Percentiles rank a stretch among this genome's conserved stretches.
phyloP scores from a whole-genome alignment of 1,140 invertebrate species.

The Cheumatopsyche charites region DNA sequence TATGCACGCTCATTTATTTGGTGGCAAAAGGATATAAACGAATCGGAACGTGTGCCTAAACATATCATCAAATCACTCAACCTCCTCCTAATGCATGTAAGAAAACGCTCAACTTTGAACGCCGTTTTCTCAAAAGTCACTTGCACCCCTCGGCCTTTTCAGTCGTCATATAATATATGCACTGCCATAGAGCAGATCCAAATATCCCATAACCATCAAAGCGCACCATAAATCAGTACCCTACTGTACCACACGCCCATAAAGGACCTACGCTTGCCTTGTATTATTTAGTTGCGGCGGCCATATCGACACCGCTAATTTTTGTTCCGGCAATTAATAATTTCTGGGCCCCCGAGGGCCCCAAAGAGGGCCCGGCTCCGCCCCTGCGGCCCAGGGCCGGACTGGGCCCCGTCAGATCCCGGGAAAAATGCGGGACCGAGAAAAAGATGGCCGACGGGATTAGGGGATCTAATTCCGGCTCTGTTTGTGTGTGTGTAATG shows the following conservation, averaged over 20 bases:
- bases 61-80: too few relatives aligned
- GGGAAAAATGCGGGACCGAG: slow-evolving; percentile 37
- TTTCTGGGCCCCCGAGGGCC: slow-evolving; percentile 12
- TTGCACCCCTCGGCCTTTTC: too few relatives aligned
- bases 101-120: too few relatives aligned
- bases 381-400: slow-evolving; percentile 50
- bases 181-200: too few relatives aligned
- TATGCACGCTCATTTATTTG: too few relatives aligned
- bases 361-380: slow-evolving; percentile 30
- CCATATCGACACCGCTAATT: slow-evolving; percentile 22
- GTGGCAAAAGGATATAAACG: too few relatives aligned
- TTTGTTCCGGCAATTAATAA: slow-evolving; percentile 27
- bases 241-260: too few relatives aligned
- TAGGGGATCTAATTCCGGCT: slow-evolving; percentile 31
- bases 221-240: slow-evolving; percentile 12
- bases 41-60: too few relatives aligned
- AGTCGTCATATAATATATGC: too few relatives aligned
- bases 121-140: too few relatives aligned
- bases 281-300: slow-evolving; percentile 14
- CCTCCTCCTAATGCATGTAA: too few relatives aligned
- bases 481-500: background rate
- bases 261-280: background rate
- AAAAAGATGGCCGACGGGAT: slow-evolving; percentile 42
- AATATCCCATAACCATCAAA: background rate
- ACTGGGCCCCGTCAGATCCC: slow-evolving; percentile 48